These are phyloP conservation scores for Drosophila chauvacae DNA, from an alignment of 1,140 invertebrate genomes.

Conservation along the genomic window DNA sequence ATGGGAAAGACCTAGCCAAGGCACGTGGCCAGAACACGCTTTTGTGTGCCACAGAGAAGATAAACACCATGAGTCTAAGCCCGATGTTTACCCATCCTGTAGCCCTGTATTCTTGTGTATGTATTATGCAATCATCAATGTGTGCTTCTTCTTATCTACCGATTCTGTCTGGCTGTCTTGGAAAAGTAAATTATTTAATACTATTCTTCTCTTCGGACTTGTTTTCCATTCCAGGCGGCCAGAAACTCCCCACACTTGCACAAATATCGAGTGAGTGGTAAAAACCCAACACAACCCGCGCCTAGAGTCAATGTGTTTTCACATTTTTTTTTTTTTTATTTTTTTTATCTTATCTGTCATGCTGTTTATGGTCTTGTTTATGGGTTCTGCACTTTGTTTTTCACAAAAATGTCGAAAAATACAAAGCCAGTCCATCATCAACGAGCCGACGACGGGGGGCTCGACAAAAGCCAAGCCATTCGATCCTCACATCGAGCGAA, in stretches of 20 bases:
- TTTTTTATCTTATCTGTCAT: constrained; percentile 68
- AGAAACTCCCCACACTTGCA: constrained; percentile 61
- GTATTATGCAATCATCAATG: constrained; percentile 16
- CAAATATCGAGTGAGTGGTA: constrained; percentile 64
- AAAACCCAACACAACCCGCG: constrained; percentile 56
- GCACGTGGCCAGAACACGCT: constrained; percentile 44
- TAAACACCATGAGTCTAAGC: constrained; percentile 3
- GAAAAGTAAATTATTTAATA: constrained; percentile 50
- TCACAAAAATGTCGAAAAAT: constrained; percentile 40
- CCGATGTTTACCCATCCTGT: constrained; percentile 27
- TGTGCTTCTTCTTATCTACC: constrained; percentile 39
- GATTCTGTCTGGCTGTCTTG: constrained; percentile 9
- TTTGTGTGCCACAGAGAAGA: constrained; percentile 24
- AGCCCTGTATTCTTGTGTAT: neutral
- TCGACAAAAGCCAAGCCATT: constrained; percentile 41
- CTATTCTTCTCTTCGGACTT: constrained; percentile 31
- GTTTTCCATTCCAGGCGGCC: constrained; percentile 21
- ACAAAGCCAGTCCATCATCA: constrained; percentile 24
- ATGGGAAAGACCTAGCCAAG: constrained; percentile 10
- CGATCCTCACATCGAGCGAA: constrained; percentile 30
- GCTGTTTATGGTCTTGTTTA: constrained; percentile 58
- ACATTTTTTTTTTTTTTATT: constrained; percentile 37
- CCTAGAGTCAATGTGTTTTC: constrained; percentile 42
- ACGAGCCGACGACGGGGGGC: constrained; percentile 16
- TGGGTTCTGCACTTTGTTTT: constrained; percentile 47